phyloP scores from a whole-genome alignment of 37 sponge, comb jelly and placozoan genomes.

The Hexactinellida sp. region DNA sequence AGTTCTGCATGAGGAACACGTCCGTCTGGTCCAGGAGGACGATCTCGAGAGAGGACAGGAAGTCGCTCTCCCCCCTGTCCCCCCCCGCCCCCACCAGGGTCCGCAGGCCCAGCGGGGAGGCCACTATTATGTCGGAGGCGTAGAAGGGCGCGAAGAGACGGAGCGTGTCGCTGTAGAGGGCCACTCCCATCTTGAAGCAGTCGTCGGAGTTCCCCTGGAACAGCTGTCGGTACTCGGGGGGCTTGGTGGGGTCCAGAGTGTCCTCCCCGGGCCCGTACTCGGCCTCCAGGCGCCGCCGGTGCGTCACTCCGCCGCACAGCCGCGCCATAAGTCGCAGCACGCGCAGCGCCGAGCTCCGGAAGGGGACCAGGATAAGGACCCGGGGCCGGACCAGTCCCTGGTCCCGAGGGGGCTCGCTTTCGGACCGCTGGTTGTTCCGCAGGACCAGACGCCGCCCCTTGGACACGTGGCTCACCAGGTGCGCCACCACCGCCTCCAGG shows the following conservation, averaged over 20 bases:
- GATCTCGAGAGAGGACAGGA: slow-evolving; percentile 87
- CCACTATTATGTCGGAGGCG: slow-evolving; percentile 81
- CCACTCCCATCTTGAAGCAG: slow-evolving; percentile 80
- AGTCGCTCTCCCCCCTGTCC: slow-evolving; percentile 75
- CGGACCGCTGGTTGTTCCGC: background rate
- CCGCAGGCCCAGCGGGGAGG: slow-evolving; percentile 89
- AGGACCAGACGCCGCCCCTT: background rate
- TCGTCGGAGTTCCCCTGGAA: slow-evolving; percentile 94
- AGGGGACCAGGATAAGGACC: slow-evolving; percentile 80
- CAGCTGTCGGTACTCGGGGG: slow-evolving; percentile 39
- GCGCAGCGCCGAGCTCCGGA: slow-evolving; percentile 62
- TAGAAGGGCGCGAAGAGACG: slow-evolving; percentile 80
- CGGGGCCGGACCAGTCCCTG: slow-evolving; percentile 93
- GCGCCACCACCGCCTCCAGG: background rate
- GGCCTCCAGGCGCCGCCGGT: background rate
- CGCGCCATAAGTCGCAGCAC: slow-evolving; percentile 21
- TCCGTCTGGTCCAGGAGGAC: slow-evolving; percentile 72
- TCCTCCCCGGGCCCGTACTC: background rate
- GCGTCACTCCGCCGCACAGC: background rate
- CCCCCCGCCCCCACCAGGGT: slow-evolving; percentile 42
- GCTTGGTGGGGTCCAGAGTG: background rate
- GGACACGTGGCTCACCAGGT: background rate
- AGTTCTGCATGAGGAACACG: slow-evolving; percentile 98
- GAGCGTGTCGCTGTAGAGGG: slow-evolving; percentile 45
- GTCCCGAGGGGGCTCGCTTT: slow-evolving; percentile 26